Conservation (phyloP, 2,113 vertebrate genomes). For the Petroica traversi region DNA sequence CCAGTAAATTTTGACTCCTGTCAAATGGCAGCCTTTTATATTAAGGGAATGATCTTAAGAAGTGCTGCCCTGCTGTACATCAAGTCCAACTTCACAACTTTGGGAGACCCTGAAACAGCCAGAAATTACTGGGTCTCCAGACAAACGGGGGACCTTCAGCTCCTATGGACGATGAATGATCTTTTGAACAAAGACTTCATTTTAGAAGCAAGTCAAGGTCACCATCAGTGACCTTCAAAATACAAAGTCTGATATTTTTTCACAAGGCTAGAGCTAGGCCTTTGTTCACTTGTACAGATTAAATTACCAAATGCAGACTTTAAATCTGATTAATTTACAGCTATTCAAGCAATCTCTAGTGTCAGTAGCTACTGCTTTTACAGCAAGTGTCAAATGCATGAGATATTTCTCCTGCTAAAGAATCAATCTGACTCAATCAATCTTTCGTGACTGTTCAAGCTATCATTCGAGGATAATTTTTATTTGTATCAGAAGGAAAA, state of each 20-base stretch:
- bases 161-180: not conserved
- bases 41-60: not conserved
- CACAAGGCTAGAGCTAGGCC: not conserved
- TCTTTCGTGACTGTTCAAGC: slow-evolving; percentile 6
- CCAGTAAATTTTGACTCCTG: slow-evolving; percentile 35
- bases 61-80: not conserved
- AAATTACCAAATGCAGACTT: slow-evolving; percentile 34
- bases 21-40: not conserved
- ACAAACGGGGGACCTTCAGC: slow-evolving; percentile 14
- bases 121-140: not conserved
- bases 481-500: not conserved
- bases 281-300: slow-evolving; percentile 10
- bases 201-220: slow-evolving; percentile 45
- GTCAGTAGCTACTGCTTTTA: slow-evolving; percentile 21
- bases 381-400: slow-evolving; percentile 26
- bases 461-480: not conserved
- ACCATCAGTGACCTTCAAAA: not conserved
- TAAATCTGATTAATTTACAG: slow-evolving; percentile 62
- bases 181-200: slow-evolving; percentile 41
- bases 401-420: slow-evolving; percentile 34
- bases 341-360: slow-evolving; percentile 15
- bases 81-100: not conserved
- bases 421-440: not conserved
- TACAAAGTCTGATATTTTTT: not conserved
- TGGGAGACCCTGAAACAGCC: slow-evolving; percentile 7